phyloP scores from a whole-genome alignment of 2,113 vertebrate species.

The Ahaetulla prasina region DNA sequence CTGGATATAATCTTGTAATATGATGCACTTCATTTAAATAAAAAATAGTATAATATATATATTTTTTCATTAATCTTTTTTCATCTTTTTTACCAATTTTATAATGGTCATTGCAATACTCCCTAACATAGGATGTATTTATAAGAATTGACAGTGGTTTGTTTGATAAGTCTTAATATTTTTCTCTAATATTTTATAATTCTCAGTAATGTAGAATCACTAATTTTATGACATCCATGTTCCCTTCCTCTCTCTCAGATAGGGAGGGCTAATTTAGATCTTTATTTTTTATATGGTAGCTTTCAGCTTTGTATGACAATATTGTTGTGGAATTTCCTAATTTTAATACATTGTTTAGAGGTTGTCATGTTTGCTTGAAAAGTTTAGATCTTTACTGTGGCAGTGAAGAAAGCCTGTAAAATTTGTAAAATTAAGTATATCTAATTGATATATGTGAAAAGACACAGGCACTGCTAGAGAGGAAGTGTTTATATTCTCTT shows the following conservation, averaged over 20 bases:
- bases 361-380: not conserved
- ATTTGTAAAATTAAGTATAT: not conserved
- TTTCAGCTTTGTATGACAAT: not conserved
- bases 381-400: not conserved
- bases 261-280: no score
- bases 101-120: not conserved
- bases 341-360: not conserved
- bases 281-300: not conserved
- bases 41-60: no score
- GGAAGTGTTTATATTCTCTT: not conserved
- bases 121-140: no score
- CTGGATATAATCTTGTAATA: not conserved
- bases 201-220: no score
- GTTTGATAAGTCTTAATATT: no score
- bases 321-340: not conserved
- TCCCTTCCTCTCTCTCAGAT: not conserved
- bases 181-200: no score
- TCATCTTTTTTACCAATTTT: not conserved
- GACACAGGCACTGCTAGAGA: not conserved
- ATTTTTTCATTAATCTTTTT: not conserved
- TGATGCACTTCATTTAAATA: not conserved
- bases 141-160: no score
- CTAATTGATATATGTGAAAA: not conserved
- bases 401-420: not conserved
- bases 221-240: not conserved